Percentiles rank a stretch among this genome's conserved stretches.
Conservation (phyloP, 2,888 invertebrate species). For the Parthenolecanium corni region DNA sequence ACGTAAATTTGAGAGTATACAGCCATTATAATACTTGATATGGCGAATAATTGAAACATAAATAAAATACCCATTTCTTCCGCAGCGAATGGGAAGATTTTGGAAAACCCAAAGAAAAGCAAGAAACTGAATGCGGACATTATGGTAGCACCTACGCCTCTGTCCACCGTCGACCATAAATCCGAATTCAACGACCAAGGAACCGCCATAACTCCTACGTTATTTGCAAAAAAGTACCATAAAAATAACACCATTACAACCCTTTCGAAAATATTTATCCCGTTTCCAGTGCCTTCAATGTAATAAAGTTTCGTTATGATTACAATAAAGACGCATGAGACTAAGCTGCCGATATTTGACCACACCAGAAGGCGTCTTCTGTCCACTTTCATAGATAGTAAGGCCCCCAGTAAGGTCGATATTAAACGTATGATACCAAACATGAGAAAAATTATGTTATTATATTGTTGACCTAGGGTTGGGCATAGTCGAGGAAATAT, state of each 20-base stretch:
- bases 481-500: slow-evolving; percentile 43
- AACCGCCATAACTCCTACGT: slow-evolving; percentile 45
- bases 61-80: slow-evolving; percentile 39
- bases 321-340: slow-evolving; percentile 18
- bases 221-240: slow-evolving; percentile 44
- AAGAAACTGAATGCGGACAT: slow-evolving; percentile 45
- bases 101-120: slow-evolving; percentile 45
- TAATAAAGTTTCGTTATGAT: background rate
- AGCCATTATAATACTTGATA: slow-evolving; percentile 41
- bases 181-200: slow-evolving; percentile 50
- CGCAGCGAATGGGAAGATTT: slow-evolving; percentile 43
- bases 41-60: slow-evolving; percentile 43
- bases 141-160: slow-evolving; percentile 44
- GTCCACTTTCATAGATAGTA: slow-evolving; percentile 43
- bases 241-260: slow-evolving; percentile 42
- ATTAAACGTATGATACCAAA: slow-evolving; percentile 45
- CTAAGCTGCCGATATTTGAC: slow-evolving; percentile 45
- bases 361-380: slow-evolving; percentile 42
- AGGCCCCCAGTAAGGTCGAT: slow-evolving; percentile 43
- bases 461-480: background rate
- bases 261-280: slow-evolving; percentile 34
- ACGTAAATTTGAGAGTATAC: slow-evolving; percentile 43
- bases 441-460: slow-evolving; percentile 13
- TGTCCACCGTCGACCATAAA: slow-evolving; percentile 44
- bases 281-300: background rate